A percentile compares a stretch with the other conserved stretches of the same genome.
These are phyloP conservation scores for Pseudorhombus dupliciocellatus DNA, from an alignment of 2,113 vertebrate species.

Conservation along the genomic window DNA sequence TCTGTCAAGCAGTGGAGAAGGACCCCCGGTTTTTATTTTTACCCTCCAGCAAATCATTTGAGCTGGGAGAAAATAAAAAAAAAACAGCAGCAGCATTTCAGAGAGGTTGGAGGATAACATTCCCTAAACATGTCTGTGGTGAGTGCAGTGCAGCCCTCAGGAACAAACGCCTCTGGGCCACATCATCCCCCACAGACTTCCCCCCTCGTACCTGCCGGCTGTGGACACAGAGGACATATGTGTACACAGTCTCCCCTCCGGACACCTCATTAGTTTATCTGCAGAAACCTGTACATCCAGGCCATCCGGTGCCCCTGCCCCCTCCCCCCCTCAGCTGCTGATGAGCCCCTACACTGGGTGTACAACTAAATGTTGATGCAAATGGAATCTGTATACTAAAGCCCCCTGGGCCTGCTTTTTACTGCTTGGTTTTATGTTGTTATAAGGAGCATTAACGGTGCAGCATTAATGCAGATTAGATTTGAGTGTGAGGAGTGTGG, in stretches of 20 bases:
- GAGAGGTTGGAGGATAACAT: constrained; percentile 60
- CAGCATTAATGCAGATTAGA: constrained; percentile 60
- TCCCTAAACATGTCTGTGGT: constrained; percentile 57
- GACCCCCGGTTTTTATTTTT: constrained; percentile 70
- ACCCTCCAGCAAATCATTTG: constrained; percentile 72
- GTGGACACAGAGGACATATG: constrained; percentile 42
- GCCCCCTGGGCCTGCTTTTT: constrained; percentile 48
- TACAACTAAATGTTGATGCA: constrained; percentile 43
- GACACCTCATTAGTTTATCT: constrained; percentile 61
- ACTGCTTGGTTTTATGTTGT: constrained; percentile 51
- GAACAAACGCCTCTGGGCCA: constrained; percentile 56
- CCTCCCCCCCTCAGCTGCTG: constrained; percentile 47
- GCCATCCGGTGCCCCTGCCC: constrained; percentile 55
- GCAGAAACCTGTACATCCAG: constrained; percentile 55
- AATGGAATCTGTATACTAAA: constrained; percentile 25
- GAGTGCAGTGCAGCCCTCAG: constrained; percentile 47
- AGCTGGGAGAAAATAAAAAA: constrained; percentile 35
- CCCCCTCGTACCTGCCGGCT: constrained; percentile 48
- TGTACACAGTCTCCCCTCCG: constrained; percentile 47
- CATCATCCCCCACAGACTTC: constrained; percentile 55
- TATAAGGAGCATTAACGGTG: constrained; percentile 46
- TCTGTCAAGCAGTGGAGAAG: constrained; percentile 63
- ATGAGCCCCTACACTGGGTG: constrained; percentile 59
- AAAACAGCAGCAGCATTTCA: constrained; percentile 32
- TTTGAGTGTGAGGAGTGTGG: constrained; percentile 33